Evolutionary conservation across 2,888 invertebrate genomes (phyloP).

Genomic region (Camptogramma bilineatum): DNA sequence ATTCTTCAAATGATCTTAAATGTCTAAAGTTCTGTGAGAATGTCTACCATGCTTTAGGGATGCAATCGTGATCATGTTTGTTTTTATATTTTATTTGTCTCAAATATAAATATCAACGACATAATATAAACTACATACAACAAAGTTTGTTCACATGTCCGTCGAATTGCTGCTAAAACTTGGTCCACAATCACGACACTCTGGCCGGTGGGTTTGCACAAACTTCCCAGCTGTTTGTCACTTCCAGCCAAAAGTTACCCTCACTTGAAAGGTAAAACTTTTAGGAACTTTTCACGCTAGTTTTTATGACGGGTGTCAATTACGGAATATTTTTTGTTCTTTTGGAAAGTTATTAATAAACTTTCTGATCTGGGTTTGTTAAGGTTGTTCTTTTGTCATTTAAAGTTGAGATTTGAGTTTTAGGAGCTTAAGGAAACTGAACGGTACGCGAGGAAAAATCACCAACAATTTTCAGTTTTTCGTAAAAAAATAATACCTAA

Average conservation of each 20-base stretch:
- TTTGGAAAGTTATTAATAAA: conserved; percentile 42
- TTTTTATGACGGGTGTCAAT: conserved; percentile 64
- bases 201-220: conserved; percentile 28
- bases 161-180: conserved; percentile 22
- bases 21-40: too few species aligned
- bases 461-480: too few species aligned
- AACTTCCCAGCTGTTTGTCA: conserved; percentile 56
- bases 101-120: neutral
- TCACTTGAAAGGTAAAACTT: conserved; percentile 49
- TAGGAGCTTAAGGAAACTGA: neutral
- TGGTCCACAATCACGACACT: conserved; percentile 27
- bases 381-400: conserved; percentile 7
- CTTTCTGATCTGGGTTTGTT: conserved; percentile 5
- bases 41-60: too few species aligned
- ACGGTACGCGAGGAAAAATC: too few species aligned
- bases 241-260: conserved; percentile 59
- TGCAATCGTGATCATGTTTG: too few species aligned
- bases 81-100: too few species aligned
- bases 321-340: conserved; percentile 59
- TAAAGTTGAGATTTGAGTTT: neutral
- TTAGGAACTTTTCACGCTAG: conserved; percentile 50
- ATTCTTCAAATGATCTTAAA: too few species aligned
- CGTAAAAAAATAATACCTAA: too few species aligned
- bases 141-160: conserved; percentile 12
- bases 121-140: too few species aligned